Conservation (phyloP, 2,797 vertebrate species). For the Pempheris klunzingeri region DNA sequence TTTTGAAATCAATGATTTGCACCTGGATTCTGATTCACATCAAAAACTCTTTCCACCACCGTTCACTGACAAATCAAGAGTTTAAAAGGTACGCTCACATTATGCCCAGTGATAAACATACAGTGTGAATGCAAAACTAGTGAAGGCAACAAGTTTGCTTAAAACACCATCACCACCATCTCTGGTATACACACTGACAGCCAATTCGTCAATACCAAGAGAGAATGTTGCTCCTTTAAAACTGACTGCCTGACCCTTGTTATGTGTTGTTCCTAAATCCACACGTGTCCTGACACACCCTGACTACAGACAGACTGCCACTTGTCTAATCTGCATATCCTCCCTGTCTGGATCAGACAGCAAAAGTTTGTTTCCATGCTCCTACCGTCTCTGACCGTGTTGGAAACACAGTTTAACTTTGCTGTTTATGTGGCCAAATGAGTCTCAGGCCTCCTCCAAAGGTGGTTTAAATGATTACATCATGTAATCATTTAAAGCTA, state of each 20-base stretch:
- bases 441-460: conserved; percentile 13
- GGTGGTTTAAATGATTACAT: background rate
- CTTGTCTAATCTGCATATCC: conserved; percentile 9
- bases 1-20: background rate
- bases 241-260: background rate
- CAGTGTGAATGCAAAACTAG: background rate
- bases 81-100: background rate
- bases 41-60: background rate
- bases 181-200: conserved; percentile 20
- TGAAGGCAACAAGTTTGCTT: conserved; percentile 7
- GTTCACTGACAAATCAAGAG: too few relatives aligned
- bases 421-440: conserved; percentile 13
- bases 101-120: conserved; percentile 4
- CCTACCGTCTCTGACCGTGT: background rate
- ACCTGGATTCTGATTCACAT: background rate
- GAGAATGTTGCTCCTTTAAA: conserved; percentile 1
- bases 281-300: conserved; percentile 3
- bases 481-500: background rate
- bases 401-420: conserved; percentile 6
- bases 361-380: background rate
- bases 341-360: conserved; percentile 1
- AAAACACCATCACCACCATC: background rate
- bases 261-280: conserved; percentile 3
- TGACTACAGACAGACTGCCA: background rate
- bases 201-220: background rate